These are phyloP conservation scores for Alosa sapidissima DNA, from an alignment of 2,797 vertebrate species.

Conservation along the genomic window DNA sequence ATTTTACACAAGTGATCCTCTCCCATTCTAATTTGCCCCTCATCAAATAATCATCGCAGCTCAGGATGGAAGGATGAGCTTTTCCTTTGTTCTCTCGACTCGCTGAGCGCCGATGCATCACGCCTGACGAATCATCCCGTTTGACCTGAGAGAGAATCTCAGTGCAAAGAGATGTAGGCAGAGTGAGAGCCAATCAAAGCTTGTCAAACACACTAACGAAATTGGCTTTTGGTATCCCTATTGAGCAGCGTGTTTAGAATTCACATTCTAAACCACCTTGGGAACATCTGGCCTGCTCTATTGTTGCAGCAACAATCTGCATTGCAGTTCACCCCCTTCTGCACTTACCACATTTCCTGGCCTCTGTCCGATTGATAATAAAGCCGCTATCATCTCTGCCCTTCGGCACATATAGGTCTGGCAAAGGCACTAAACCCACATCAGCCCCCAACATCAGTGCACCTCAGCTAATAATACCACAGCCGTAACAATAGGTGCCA, in stretches of 20 bases:
- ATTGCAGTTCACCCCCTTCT: neutral
- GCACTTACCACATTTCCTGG: neutral
- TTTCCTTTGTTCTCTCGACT: neutral
- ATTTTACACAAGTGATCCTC: slow-evolving; percentile 17
- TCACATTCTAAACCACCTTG: neutral
- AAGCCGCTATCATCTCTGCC: neutral
- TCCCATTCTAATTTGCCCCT: slow-evolving; percentile 1
- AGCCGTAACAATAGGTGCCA: neutral
- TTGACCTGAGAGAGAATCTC: neutral
- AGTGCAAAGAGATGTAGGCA: neutral
- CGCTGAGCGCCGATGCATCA: neutral
- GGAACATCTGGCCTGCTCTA: neutral
- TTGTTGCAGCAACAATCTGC: neutral
- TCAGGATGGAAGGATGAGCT: slow-evolving; percentile 17
- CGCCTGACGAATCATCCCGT: neutral
- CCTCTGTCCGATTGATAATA: neutral
- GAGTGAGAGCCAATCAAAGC: neutral
- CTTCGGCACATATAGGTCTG: neutral
- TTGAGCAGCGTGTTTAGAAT: neutral
- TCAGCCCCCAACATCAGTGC: neutral
- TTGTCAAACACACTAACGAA: slow-evolving; percentile 1
- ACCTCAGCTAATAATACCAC: neutral
- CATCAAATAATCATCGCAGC: slow-evolving; percentile 14
- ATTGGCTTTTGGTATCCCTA: neutral
- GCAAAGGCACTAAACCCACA: neutral